These are phyloP conservation scores for Zygaena filipendulae DNA, from an alignment of 2,888 invertebrate species.

Conservation along the genomic window DNA sequence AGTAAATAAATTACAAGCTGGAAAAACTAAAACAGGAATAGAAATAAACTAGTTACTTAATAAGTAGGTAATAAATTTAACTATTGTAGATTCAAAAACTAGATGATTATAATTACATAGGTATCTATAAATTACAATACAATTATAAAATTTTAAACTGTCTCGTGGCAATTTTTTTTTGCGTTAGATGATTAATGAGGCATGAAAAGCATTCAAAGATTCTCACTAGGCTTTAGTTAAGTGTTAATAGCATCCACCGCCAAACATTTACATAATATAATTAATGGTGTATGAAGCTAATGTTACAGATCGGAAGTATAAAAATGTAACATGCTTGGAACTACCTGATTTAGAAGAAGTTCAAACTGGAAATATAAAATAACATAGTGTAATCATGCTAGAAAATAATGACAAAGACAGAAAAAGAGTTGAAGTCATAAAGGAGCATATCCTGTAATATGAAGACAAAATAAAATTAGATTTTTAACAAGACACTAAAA, in stretches of 20 bases:
- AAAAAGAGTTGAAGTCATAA: constrained; percentile 56
- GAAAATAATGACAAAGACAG: constrained; percentile 53
- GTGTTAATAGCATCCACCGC: constrained; percentile 39
- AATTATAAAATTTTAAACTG: no score
- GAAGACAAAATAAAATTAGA: constrained; percentile 65
- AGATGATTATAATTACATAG: no score
- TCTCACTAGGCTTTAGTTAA: no score
- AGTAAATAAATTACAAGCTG: no score
- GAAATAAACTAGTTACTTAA: no score
- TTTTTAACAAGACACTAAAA: constrained; percentile 51
- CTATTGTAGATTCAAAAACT: no score
- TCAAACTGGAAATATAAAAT: constrained; percentile 57
- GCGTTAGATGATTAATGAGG: constrained; percentile 39
- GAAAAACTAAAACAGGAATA: no score
- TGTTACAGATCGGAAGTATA: no score
- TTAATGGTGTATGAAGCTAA: neutral
- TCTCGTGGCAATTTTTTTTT: constrained; percentile 58
- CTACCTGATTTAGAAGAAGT: constrained; percentile 60
- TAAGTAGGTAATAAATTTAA: no score
- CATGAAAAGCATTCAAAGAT: constrained; percentile 39
- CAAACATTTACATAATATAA: constrained; percentile 40
- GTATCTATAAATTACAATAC: no score
- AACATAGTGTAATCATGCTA: constrained; percentile 60
- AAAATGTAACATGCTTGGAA: constrained; percentile 43
- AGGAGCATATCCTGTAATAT: constrained; percentile 62